Conservation (phyloP, 2,113 vertebrate genomes). For the Planiliza haematocheilus region DNA sequence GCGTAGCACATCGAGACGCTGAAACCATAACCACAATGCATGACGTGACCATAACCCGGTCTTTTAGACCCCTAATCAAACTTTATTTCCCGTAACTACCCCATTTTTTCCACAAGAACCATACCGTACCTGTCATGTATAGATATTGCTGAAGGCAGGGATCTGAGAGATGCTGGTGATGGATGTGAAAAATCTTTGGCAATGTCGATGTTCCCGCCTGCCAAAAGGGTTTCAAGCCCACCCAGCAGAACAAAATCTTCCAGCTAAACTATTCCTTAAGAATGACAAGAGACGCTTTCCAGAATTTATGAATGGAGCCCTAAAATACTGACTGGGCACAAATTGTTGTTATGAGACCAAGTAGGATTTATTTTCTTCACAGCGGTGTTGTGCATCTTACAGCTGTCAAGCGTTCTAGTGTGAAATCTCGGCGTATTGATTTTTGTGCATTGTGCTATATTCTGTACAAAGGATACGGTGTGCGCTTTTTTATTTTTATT, state of each 20-base stretch:
- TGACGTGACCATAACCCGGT: no score
- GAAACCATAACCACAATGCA: no score
- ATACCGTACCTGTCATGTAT: background rate
- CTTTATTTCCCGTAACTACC: no score
- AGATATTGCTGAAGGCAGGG: background rate
- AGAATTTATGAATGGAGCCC: background rate
- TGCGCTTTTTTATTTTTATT: slow-evolving; percentile 44
- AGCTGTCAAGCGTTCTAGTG: slow-evolving; percentile 55
- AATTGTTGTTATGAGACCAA: slow-evolving; percentile 30
- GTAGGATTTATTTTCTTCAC: slow-evolving; percentile 44
- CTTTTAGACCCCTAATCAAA: no score
- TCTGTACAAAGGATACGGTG: slow-evolving; percentile 51
- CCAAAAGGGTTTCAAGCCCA: background rate
- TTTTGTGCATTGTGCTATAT: slow-evolving; percentile 47
- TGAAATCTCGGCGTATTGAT: slow-evolving; percentile 72
- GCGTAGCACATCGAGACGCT: no score
- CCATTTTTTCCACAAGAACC: background rate
- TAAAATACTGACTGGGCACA: slow-evolving; percentile 30
- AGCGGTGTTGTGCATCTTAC: slow-evolving; percentile 58
- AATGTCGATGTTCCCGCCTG: background rate
- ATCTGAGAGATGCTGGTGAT: background rate
- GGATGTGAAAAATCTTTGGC: background rate
- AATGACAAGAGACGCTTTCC: slow-evolving; percentile 10
- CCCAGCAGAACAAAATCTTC: background rate
- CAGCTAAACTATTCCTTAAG: background rate